Evolutionary conservation across 2,113 vertebrate species (phyloP).

Genomic region (Gorsachius goisagi): DNA sequence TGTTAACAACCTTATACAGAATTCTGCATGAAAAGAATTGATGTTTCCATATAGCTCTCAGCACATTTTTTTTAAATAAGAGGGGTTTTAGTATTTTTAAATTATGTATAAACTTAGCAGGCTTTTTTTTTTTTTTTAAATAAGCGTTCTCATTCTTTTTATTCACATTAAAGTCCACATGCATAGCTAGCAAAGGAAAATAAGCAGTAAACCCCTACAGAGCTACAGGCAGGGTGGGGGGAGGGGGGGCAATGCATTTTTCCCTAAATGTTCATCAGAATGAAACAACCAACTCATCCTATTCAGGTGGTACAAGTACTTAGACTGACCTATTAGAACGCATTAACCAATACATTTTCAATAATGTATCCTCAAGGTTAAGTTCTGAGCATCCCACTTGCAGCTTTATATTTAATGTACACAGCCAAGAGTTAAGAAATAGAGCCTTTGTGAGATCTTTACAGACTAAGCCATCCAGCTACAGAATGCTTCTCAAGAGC

Average conservation of each 20-base stretch:
- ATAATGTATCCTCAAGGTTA: neutral
- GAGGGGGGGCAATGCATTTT: neutral
- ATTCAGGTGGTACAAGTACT: neutral
- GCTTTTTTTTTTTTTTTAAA: neutral
- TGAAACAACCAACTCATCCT: neutral
- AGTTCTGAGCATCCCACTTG: neutral
- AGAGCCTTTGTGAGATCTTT: neutral
- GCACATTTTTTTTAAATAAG: neutral
- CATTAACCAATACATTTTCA: neutral
- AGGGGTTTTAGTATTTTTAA: rapidly evolving
- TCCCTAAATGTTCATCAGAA: neutral
- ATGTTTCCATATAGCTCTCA: neutral
- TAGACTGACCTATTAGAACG: neutral
- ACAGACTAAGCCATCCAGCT: neutral
- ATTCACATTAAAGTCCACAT: neutral
- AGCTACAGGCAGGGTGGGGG: neutral
- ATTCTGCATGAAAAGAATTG: neutral
- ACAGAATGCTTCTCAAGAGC: neutral
- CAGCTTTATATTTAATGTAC: neutral
- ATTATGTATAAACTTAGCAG: neutral
- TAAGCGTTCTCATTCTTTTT: neutral
- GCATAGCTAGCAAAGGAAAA: neutral
- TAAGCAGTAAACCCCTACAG: neutral
- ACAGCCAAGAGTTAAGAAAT: neutral
- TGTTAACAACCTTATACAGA: neutral